Percentiles rank a stretch among this genome's conserved stretches.
Conservation (phyloP, 1,140 invertebrate species). For the Diorhabda elongata region DNA sequence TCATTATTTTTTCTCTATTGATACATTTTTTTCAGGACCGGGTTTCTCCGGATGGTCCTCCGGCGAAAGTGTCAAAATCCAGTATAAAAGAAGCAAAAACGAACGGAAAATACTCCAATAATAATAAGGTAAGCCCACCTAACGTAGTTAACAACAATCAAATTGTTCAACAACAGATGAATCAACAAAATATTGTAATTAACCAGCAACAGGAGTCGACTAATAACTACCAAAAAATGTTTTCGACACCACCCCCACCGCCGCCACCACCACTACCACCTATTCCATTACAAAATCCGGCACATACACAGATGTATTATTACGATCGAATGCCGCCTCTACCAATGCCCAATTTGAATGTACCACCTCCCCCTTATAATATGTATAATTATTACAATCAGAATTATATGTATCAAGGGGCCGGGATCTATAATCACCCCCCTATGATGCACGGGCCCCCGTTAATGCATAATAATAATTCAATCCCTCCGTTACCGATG, state of each 20-base stretch:
- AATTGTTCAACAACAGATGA: background rate
- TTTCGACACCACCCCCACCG: background rate
- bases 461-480: conserved; percentile 5
- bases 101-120: conserved; percentile 42
- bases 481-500: conserved; percentile 47
- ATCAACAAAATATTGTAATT: background rate
- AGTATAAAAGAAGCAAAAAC: conserved; percentile 37
- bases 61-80: conserved; percentile 24
- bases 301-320: conserved; percentile 12
- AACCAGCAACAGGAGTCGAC: background rate
- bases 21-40: conserved; percentile 27
- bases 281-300: background rate
- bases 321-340: conserved; percentile 10
- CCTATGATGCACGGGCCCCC: conserved; percentile 8
- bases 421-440: conserved; percentile 36
- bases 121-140: conserved; percentile 44
- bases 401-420: conserved; percentile 21
- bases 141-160: conserved; percentile 27
- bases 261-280: conserved; percentile 6
- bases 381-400: conserved; percentile 29
- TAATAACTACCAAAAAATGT: conserved; percentile 1
- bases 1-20: no score
- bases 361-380: conserved; percentile 25
- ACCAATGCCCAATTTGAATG: conserved; percentile 26
- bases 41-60: conserved; percentile 6